Conservation (phyloP, 1,140 invertebrate species). For the Globodera rostochiensis region DNA sequence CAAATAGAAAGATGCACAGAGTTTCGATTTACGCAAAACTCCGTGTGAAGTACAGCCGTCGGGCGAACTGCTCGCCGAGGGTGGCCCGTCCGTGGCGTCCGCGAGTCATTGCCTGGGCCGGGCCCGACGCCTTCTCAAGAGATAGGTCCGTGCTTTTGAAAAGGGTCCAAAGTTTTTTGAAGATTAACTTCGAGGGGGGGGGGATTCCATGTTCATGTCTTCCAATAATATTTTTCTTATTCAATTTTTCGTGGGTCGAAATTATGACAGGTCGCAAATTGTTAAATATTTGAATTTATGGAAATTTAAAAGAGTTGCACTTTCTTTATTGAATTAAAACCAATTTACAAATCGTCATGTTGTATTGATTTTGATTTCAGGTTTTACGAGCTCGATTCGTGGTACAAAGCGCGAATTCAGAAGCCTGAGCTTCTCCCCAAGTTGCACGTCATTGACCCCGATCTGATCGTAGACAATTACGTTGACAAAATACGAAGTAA, state of each 20-base stretch:
- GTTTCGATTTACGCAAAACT: slow-evolving; percentile 49
- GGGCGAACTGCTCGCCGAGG: slow-evolving; percentile 52
- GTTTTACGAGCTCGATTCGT: slow-evolving; percentile 60
- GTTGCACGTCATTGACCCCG: slow-evolving; percentile 63
- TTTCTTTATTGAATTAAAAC: no score
- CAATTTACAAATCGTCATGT: no score
- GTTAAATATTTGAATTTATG: slow-evolving; percentile 24
- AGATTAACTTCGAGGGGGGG: no score
- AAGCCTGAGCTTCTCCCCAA: slow-evolving; percentile 60
- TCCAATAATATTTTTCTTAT: no score
- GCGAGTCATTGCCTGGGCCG: slow-evolving; percentile 62
- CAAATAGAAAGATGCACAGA: slow-evolving; percentile 7
- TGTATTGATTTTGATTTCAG: slow-evolving; percentile 41
- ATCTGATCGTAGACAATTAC: slow-evolving; percentile 39
- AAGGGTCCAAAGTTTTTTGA: no score
- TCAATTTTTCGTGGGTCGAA: no score
- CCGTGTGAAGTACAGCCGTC: slow-evolving; percentile 47
- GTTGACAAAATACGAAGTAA: slow-evolving; percentile 33
- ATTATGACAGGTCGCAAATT: neutral
- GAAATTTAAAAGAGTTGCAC: no score
- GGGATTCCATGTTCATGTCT: no score
- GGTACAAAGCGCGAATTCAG: slow-evolving; percentile 65
- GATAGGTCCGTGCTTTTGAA: slow-evolving; percentile 43
- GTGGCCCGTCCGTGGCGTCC: slow-evolving; percentile 58
- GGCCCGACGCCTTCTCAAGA: slow-evolving; percentile 59